Conservation (phyloP, 2,888 invertebrate genomes). For the Nomada fucata region DNA sequence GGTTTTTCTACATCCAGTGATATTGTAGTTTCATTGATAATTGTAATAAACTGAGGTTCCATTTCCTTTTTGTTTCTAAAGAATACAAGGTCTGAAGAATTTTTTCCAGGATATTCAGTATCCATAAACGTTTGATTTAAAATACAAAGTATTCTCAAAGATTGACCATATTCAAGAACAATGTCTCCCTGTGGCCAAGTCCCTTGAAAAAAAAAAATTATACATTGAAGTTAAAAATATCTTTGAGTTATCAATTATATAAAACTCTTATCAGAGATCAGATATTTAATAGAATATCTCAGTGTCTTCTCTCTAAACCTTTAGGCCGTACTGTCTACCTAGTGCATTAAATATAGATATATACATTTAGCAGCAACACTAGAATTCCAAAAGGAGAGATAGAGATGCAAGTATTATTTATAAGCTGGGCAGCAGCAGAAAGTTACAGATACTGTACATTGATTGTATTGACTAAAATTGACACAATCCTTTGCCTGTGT, state of each 20-base stretch:
- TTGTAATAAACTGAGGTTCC: slow-evolving; percentile 84
- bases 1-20: slow-evolving; percentile 86
- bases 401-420: slow-evolving; percentile 77
- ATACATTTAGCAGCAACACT: slow-evolving; percentile 75
- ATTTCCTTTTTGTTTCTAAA: slow-evolving; percentile 82
- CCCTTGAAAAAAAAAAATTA: slow-evolving; percentile 68
- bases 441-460: slow-evolving; percentile 5
- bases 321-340: slow-evolving; percentile 55
- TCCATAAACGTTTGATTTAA: slow-evolving; percentile 84
- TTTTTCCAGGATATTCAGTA: slow-evolving; percentile 84
- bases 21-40: slow-evolving; percentile 88
- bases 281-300: not conserved
- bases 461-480: not conserved
- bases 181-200: slow-evolving; percentile 86
- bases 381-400: slow-evolving; percentile 79
- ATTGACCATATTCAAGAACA: slow-evolving; percentile 86
- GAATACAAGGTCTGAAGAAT: slow-evolving; percentile 85
- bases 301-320: slow-evolving; percentile 20
- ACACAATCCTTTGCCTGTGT: not conserved
- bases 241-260: not conserved
- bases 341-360: slow-evolving; percentile 78
- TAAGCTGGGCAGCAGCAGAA: slow-evolving; percentile 62
- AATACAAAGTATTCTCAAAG: slow-evolving; percentile 88
- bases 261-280: not conserved
- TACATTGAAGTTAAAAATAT: slow-evolving; percentile 1